A percentile compares a stretch with the other conserved stretches of the same genome.
Conservation (phyloP, 2,888 invertebrate genomes). For the Dendrolimus pini region DNA sequence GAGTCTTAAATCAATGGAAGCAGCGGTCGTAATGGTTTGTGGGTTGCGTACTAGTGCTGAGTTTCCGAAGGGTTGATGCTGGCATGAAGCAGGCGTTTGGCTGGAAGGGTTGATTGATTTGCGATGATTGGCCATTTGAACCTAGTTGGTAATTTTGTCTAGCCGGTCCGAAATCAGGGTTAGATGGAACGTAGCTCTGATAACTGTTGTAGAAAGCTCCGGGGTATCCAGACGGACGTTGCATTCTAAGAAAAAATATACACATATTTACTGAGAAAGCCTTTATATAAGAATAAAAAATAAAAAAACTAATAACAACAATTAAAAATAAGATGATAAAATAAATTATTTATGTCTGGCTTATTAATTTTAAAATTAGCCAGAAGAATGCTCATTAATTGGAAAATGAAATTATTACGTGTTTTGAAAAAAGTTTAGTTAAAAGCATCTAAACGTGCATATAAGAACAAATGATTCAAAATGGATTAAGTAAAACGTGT, state of each 20-base stretch:
- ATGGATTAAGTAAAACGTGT: no score
- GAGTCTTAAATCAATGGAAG: background rate
- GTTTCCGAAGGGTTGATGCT: constrained; percentile 32
- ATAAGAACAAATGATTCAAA: no score
- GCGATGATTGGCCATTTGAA: constrained; percentile 7
- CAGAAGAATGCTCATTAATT: no score
- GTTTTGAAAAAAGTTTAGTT: no score
- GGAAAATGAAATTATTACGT: no score
- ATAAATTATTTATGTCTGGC: no score
- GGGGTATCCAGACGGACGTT: constrained; percentile 8
- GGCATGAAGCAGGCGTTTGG: constrained; percentile 43
- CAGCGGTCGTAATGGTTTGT: constrained; percentile 14
- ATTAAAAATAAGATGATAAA: no score
- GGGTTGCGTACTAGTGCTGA: constrained; percentile 23
- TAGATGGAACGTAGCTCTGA: constrained; percentile 8
- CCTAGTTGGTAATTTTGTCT: constrained; percentile 8
- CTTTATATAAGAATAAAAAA: constrained; percentile 1
- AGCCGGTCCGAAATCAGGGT: constrained; percentile 13
- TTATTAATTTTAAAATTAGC: no score
- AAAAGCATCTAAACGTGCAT: no score
- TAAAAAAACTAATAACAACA: background rate
- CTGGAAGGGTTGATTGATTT: constrained; percentile 20
- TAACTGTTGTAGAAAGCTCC: constrained; percentile 1
- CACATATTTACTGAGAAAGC: constrained; percentile 3
- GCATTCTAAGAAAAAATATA: constrained; percentile 11